Percentiles rank a stretch among this genome's conserved stretches.
These are phyloP conservation scores for Tetranychus truncatus DNA, from an alignment of 2,888 invertebrate species.

Conservation along the genomic window DNA sequence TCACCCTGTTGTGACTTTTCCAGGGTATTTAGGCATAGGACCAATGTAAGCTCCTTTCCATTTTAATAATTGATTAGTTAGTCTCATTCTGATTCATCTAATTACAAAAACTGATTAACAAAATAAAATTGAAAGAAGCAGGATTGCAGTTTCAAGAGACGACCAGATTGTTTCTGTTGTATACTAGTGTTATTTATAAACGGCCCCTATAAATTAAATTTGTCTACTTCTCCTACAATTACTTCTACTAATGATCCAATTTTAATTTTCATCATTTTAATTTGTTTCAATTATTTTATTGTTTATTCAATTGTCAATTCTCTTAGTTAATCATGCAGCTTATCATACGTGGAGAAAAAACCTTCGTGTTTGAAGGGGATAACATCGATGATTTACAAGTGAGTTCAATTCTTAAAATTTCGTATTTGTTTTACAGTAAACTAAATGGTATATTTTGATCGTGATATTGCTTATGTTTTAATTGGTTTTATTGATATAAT, in stretches of 20 bases:
- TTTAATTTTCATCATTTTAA: no score
- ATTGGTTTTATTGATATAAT: background rate
- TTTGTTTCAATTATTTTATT: background rate
- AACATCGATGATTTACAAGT: slow-evolving; percentile 59
- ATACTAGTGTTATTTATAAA: no score
- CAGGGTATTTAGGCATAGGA: slow-evolving; percentile 17
- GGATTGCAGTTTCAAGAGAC: no score
- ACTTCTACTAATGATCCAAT: no score
- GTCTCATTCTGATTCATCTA: background rate
- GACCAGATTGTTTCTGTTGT: no score
- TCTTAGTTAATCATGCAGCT: slow-evolving; percentile 46
- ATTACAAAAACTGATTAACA: no score
- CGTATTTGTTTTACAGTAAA: background rate
- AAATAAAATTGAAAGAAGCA: no score
- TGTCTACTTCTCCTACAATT: no score
- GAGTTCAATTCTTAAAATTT: slow-evolving; percentile 27
- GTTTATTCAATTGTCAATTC: background rate
- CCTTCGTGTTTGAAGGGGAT: slow-evolving; percentile 48
- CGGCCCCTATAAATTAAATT: no score
- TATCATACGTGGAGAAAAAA: slow-evolving; percentile 55
- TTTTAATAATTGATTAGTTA: background rate
- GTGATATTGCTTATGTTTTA: background rate
- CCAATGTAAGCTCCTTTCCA: slow-evolving; percentile 15
- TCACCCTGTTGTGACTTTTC: slow-evolving; percentile 17
- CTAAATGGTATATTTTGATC: no score